These are phyloP conservation scores for Rallus limicola DNA, from an alignment of 2,113 vertebrate genomes.

Conservation along the genomic window DNA sequence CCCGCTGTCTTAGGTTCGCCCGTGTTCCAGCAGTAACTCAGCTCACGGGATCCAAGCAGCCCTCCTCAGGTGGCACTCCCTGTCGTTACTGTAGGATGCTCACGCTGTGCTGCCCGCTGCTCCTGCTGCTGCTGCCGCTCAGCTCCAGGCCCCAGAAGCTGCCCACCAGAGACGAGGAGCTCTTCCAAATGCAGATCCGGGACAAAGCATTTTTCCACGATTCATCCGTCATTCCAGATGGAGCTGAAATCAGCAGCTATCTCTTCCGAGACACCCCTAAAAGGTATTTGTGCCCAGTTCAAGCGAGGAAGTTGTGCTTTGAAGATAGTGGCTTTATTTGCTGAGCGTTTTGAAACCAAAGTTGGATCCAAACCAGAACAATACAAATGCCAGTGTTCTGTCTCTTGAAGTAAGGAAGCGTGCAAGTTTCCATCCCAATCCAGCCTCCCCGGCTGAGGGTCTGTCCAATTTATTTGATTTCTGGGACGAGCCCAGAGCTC, in stretches of 20 bases:
- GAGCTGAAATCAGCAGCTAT: conserved; percentile 94
- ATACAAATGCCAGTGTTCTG: background rate
- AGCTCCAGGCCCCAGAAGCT: conserved; percentile 86
- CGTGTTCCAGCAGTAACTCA: rapidly evolving
- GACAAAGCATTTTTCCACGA: conserved; percentile 93
- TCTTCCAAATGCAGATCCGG: conserved; percentile 97
- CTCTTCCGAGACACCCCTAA: conserved; percentile 96
- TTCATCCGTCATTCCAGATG: conserved; percentile 92
- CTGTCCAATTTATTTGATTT: background rate
- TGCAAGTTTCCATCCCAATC: background rate
- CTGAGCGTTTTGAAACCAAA: background rate
- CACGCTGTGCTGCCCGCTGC: conserved; percentile 68
- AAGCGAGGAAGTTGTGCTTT: background rate
- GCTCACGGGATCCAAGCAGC: background rate
- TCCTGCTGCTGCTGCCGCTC: conserved; percentile 79
- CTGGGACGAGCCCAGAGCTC: background rate
- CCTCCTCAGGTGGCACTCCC: background rate
- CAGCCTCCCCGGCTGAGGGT: background rate
- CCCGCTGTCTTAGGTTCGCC: rapidly evolving
- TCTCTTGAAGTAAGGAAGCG: background rate
- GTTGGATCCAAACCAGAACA: background rate
- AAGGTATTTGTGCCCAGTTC: conserved; percentile 77
- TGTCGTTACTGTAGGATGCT: conserved; percentile 84
- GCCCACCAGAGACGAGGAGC: conserved; percentile 94
- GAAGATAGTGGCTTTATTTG: background rate